Conservation (phyloP, 1,140 invertebrate genomes). For the Brevipalpus yothersi region DNA sequence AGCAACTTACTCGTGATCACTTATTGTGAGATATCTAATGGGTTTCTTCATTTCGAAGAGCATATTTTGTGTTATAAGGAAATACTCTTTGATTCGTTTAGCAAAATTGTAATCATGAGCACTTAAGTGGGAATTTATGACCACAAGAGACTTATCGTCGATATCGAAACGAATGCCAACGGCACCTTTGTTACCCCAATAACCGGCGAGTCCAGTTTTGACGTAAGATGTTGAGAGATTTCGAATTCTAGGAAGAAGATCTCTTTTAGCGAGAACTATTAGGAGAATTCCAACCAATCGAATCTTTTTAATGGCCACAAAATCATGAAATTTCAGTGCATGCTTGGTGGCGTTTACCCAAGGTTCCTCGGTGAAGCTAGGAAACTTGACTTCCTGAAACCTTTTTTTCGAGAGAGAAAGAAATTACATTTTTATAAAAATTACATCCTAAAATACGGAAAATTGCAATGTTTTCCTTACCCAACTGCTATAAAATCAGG, state of each 20-base stretch:
- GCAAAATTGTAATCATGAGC: conserved; percentile 55
- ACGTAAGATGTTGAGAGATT: conserved; percentile 45
- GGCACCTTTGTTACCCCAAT: conserved; percentile 82
- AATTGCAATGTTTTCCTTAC: background rate
- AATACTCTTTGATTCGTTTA: conserved; percentile 59
- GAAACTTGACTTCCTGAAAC: background rate
- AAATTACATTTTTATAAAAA: background rate
- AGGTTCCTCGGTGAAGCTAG: background rate
- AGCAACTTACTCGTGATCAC: conserved; percentile 56
- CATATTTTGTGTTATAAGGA: conserved; percentile 35
- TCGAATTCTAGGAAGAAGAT: conserved; percentile 47
- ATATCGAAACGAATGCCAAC: conserved; percentile 59
- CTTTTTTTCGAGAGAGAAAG: background rate
- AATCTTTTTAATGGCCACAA: conserved; percentile 13
- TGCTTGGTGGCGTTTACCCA: conserved; percentile 1
- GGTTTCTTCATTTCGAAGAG: conserved; percentile 26
- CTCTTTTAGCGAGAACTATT: conserved; percentile 42
- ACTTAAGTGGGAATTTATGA: conserved; percentile 66
- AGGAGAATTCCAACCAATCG: conserved; percentile 29
- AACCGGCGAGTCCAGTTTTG: conserved; percentile 57
- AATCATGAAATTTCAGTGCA: conserved; percentile 4
- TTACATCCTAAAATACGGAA: background rate
- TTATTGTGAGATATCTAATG: conserved; percentile 45
- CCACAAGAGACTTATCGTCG: conserved; percentile 57
- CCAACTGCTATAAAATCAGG: background rate